Base-by-base conservation (phyloP, 2,113 vertebrate species). In the Hippocampus guttulatus region DNA sequence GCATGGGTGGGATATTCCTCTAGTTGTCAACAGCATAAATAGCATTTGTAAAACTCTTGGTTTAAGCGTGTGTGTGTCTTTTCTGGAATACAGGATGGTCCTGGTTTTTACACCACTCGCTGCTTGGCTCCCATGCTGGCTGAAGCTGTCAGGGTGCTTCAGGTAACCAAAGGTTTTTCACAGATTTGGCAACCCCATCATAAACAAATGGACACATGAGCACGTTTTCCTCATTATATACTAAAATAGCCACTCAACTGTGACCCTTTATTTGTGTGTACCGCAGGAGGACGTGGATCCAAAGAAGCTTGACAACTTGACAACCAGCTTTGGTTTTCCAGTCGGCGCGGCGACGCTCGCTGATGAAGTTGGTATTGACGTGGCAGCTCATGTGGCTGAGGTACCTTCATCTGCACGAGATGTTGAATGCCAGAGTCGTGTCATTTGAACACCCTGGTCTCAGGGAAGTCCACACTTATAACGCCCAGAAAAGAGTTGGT, bases 71-170 rank as follows among this genome's bases (percentile, higher is more conserved):
- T 51, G 10, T 55, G 55, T 57, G 2, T 25, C 2, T 57, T 30
- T 40, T 14, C 33, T 62, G n/a, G n/a, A 38, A 75, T 38, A 23
- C 82, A 98, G 97, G 97, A 99, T 0, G 96, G 96, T 11, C 97
- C 97, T 1, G 97, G 97, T n/a, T 99, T 99, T 90, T 98, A 98
- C 60, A 99, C 97, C 23, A 98, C 97, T 33, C 92, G 97, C 73
- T 99, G 97, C 85, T 84, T 99, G 63, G 94, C 89, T 41, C 95
- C 95, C 0, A 95, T 97, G 94, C 86, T 99, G 88, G 90, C 93
- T 0, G 97, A 99, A 84, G 95, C 94, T 65, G 85, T 95, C 1
- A 76, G 96, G 70, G 86, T 95, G 47, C 93, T 99, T 64, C 97
- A 99, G 95, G 97, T 98, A 45, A 64, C 11, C 5, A 12, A 64